Evolutionary conservation across 2,888 invertebrate genomes (phyloP).

Genomic region (Polydrusus tereticollis): DNA sequence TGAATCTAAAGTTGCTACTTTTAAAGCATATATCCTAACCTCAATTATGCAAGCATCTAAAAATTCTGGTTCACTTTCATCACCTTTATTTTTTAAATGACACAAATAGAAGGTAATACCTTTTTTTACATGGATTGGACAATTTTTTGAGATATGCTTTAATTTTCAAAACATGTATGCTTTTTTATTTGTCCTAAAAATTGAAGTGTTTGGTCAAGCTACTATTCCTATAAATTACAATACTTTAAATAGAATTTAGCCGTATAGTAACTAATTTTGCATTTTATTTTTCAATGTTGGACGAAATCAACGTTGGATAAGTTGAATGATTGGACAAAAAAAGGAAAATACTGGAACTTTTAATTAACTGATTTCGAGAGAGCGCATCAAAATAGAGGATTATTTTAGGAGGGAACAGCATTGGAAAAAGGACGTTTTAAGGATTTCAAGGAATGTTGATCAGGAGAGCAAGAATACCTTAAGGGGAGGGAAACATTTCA

Average conservation of each 20-base stretch:
- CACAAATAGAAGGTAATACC: no score
- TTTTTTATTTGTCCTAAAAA: background rate
- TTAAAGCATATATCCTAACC: no score
- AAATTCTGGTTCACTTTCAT: no score
- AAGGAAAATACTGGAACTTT: conserved; percentile 48
- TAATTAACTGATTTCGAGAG: conserved; percentile 10
- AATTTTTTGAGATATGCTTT: no score
- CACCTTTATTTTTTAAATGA: no score
- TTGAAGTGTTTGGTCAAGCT: conserved; percentile 2
- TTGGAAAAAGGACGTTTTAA: conserved; percentile 7
- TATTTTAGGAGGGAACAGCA: conserved; percentile 37
- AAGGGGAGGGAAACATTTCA: background rate
- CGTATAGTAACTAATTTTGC: conserved; percentile 38
- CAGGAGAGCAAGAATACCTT: background rate
- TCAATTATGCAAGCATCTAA: no score
- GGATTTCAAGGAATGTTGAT: conserved; percentile 27
- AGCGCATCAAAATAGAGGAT: conserved; percentile 32
- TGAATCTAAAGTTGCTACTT: no score
- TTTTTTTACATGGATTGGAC: no score
- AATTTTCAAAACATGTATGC: no score
- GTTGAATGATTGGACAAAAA: conserved; percentile 34
- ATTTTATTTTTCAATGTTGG: conserved; percentile 48
- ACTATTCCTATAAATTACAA: background rate
- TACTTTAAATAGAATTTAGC: background rate
- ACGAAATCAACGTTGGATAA: conserved; percentile 41